phyloP scores from a whole-genome alignment of 2,113 vertebrate genomes.

The Larimichthys crocea region DNA sequence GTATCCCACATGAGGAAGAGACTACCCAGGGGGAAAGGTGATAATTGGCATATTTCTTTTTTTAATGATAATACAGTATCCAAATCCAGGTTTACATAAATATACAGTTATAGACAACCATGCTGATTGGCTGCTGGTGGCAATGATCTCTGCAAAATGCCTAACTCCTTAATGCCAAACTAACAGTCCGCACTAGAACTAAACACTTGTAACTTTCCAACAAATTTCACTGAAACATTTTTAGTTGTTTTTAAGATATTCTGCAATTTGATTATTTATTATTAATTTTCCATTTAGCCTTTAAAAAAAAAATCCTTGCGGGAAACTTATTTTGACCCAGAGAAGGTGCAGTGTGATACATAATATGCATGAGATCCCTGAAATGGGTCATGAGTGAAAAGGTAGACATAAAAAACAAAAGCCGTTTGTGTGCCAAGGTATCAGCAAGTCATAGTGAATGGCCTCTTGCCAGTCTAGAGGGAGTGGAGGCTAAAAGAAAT shows the following conservation, averaged over 20 bases:
- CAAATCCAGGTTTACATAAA: background rate
- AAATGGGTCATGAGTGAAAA: background rate
- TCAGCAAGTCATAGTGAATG: constrained; percentile 6
- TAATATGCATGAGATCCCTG: background rate
- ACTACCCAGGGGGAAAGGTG: background rate
- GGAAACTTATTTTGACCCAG: background rate
- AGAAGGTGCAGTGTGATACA: background rate
- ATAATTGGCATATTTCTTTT: background rate
- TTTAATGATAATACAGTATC: background rate
- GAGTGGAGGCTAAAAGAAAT: background rate
- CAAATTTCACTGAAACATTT: background rate
- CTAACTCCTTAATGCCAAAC: background rate
- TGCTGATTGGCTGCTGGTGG: background rate
- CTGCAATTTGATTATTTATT: background rate
- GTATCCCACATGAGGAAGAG: background rate
- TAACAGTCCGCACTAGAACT: background rate
- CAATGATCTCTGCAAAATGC: background rate
- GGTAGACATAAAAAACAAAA: background rate
- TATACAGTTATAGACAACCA: background rate
- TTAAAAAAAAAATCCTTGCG: background rate
- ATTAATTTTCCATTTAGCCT: background rate
- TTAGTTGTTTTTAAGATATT: background rate
- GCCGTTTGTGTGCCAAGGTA: background rate
- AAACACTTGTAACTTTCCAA: background rate
- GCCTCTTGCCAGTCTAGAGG: background rate